Conservation (phyloP, 2,797 vertebrate species). For the Anguilla anguilla region DNA sequence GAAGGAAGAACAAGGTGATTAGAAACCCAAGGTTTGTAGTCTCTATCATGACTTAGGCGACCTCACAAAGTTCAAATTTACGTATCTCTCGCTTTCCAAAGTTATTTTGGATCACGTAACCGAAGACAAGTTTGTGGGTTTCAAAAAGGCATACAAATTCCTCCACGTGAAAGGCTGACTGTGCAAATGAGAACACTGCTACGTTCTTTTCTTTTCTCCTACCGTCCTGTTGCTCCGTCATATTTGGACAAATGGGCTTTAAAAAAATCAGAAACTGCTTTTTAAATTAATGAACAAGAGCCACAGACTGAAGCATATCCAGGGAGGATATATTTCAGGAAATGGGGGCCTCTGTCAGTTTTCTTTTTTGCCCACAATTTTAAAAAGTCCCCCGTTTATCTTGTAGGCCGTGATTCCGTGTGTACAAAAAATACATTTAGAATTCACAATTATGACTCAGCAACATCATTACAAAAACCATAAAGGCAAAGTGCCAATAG, state of each 20-base stretch:
- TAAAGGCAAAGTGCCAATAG: constrained; percentile 8
- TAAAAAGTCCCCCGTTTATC: background rate
- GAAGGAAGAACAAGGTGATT: background rate
- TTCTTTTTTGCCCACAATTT: background rate
- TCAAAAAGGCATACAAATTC: constrained; percentile 13
- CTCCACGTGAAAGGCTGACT: background rate
- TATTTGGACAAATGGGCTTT: background rate
- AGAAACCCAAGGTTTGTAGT: background rate
- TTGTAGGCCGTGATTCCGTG: background rate
- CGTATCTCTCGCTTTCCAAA: background rate
- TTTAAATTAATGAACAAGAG: constrained; percentile 1
- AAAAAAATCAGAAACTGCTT: background rate
- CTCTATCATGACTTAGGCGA: background rate
- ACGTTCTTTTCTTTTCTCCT: background rate
- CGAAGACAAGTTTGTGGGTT: background rate
- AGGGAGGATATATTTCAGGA: background rate
- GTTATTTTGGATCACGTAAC: background rate
- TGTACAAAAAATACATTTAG: background rate
- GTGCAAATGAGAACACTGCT: background rate
- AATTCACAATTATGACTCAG: background rate
- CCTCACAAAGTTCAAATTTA: constrained; percentile 5
- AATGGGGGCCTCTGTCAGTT: background rate
- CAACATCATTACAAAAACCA: constrained; percentile 9
- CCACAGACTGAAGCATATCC: background rate
- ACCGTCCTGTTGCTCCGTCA: background rate